These are phyloP conservation scores for Macrotrachela quadricornifera DNA, from an alignment of 1,140 invertebrate genomes.

Conservation along the genomic window DNA sequence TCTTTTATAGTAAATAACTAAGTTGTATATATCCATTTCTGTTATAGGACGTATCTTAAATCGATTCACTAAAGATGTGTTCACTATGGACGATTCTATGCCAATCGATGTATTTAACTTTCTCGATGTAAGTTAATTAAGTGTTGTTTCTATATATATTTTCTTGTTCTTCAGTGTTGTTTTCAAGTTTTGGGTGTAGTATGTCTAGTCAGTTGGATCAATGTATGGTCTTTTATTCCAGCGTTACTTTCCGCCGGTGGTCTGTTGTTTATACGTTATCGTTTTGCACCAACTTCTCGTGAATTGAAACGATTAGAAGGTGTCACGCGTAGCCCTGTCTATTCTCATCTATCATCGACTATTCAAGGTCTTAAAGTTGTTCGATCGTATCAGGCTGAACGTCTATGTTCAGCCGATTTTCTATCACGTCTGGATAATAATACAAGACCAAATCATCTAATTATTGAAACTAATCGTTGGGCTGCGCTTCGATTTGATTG, in stretches of 20 bases:
- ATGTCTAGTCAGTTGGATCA: slow-evolving; percentile 47
- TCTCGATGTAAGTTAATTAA: too few species aligned
- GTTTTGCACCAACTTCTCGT: slow-evolving; percentile 57
- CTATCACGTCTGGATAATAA: slow-evolving; percentile 42
- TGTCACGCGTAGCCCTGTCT: slow-evolving; percentile 41
- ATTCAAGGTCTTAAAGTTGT: slow-evolving; percentile 70
- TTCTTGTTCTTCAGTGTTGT: slow-evolving; percentile 39
- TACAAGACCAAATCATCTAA: slow-evolving; percentile 38
- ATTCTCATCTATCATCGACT: slow-evolving; percentile 63
- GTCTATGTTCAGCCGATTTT: slow-evolving; percentile 39
- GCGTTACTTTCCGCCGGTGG: slow-evolving; percentile 44
- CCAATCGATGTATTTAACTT: too few species aligned
- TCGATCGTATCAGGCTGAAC: slow-evolving; percentile 50
- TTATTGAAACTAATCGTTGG: slow-evolving; percentile 52
- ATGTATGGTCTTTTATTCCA: slow-evolving; percentile 44
- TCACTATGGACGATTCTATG: slow-evolving; percentile 45
- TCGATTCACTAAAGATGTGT: slow-evolving; percentile 62
- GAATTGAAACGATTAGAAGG: slow-evolving; percentile 42
- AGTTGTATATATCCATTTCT: too few species aligned
- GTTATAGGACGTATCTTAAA: slow-evolving; percentile 54
- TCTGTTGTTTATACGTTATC: slow-evolving; percentile 48
- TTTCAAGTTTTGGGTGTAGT: slow-evolving; percentile 50
- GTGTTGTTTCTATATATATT: neutral
- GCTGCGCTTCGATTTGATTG: slow-evolving; percentile 61
- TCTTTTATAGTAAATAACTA: too few species aligned